A percentile compares a stretch with the other conserved stretches of the same genome.
Evolutionary conservation across 2,797 vertebrate genomes (phyloP).

Genomic region (Mionectes olivaceus): DNA sequence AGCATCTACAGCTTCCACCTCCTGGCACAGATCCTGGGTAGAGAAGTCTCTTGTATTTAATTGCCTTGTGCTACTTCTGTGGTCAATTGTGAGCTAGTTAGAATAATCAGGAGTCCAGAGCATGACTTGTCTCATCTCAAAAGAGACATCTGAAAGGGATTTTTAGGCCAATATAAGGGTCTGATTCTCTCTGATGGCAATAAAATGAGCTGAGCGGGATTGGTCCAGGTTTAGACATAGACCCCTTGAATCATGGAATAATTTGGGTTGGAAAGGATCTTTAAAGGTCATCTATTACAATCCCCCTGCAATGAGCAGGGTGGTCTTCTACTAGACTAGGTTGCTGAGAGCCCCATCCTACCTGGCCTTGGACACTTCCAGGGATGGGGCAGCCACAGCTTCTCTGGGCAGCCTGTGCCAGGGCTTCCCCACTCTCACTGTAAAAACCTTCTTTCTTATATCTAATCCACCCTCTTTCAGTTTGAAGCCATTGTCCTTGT

Average conservation of each 20-base stretch:
- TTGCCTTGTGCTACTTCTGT: not conserved
- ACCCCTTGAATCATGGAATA: not conserved
- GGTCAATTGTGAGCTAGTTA: not conserved
- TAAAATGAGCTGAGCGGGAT: not conserved
- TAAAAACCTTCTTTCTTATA: not conserved
- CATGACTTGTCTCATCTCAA: not conserved
- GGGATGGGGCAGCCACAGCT: not conserved
- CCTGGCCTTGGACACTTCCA: not conserved
- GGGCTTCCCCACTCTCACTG: not conserved
- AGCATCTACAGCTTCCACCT: not conserved
- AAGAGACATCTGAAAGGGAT: not conserved
- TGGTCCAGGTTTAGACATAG: not conserved
- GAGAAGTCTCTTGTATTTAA: not conserved
- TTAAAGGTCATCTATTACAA: not conserved
- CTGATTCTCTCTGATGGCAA: not conserved
- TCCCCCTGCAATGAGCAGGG: not conserved
- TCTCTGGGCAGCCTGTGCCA: not conserved
- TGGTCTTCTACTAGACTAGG: not conserved
- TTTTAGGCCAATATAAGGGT: not conserved
- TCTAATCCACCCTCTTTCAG: not conserved
- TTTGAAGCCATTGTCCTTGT: not conserved
- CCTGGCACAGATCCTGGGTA: no score
- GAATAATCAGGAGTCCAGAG: not conserved
- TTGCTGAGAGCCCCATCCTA: not conserved
- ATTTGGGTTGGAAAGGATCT: not conserved